These are phyloP conservation scores for Tetragonula clypearis DNA, from an alignment of 1,140 invertebrate species.

Conservation along the genomic window DNA sequence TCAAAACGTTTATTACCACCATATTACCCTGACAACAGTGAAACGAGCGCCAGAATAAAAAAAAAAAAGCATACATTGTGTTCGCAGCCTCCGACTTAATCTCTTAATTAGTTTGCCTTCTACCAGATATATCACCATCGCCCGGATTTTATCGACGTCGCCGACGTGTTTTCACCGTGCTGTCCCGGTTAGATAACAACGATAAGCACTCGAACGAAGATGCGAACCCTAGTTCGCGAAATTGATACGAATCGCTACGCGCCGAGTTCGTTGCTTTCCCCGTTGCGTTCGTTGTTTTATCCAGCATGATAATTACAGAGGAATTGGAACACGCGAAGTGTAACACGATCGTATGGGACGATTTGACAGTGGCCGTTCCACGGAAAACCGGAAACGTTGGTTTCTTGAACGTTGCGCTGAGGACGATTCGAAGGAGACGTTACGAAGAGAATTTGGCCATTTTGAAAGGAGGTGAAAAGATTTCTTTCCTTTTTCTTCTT, in stretches of 20 bases:
- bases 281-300: no score
- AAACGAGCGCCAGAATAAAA: background rate
- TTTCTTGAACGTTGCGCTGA: background rate
- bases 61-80: background rate
- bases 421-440: background rate
- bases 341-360: conserved; percentile 39
- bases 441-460: conserved; percentile 7
- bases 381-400: background rate
- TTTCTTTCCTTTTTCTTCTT: background rate
- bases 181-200: conserved; percentile 41
- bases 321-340: background rate
- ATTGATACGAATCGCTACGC: background rate
- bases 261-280: background rate
- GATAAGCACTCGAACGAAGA: conserved; percentile 9
- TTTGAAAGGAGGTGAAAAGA: conserved; percentile 35
- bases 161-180: background rate
- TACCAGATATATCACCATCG: no score
- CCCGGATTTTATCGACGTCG: background rate
- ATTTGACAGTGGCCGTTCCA: conserved; percentile 24
- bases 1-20: background rate
- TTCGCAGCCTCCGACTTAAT: background rate
- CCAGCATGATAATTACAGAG: background rate
- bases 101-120: background rate
- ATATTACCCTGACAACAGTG: background rate
- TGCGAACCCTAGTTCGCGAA: background rate